A percentile compares a stretch with the other conserved stretches of the same genome.
Evolutionary conservation across 2,888 invertebrate species (phyloP).

Genomic region (Himalopsyche tibetana): DNA sequence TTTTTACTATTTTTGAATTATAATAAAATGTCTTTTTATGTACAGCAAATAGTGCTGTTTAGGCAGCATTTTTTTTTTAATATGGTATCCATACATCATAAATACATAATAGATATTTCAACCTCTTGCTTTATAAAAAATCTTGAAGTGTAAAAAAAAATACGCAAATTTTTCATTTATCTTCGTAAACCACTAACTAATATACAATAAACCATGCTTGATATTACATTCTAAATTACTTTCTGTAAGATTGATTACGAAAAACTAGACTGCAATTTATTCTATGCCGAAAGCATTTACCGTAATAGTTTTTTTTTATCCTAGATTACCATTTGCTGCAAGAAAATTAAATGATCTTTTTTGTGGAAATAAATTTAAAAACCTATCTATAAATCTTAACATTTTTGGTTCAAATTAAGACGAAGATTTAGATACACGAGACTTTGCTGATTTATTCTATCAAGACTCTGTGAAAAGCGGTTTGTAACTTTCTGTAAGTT

Average conservation of each 20-base stretch:
- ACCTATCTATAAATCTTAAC: slow-evolving; percentile 27
- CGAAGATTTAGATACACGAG: slow-evolving; percentile 6
- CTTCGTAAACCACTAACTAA: neutral
- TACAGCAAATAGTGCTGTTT: no score
- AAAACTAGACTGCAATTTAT: slow-evolving; percentile 40
- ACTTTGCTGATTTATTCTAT: neutral
- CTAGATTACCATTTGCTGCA: neutral
- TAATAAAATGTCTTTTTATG: no score
- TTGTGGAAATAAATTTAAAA: neutral
- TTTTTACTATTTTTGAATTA: no score
- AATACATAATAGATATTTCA: no score
- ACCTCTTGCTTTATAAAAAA: no score
- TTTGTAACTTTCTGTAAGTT: no score
- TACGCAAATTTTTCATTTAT: no score
- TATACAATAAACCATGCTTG: neutral
- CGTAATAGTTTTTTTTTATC: slow-evolving; percentile 31
- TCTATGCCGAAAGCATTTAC: slow-evolving; percentile 6
- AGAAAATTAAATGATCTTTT: slow-evolving; percentile 33
- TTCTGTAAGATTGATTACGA: neutral
- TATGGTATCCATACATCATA: no score
- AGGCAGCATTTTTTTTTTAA: no score
- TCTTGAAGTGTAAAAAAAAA: no score
- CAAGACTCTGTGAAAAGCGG: no score
- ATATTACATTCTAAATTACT: slow-evolving; percentile 23
- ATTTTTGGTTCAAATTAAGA: slow-evolving; percentile 22